A percentile compares a stretch with the other conserved stretches of the same genome.
These are phyloP conservation scores for Sciurus niger DNA, from an alignment of 2,113 vertebrate genomes.

Conservation along the genomic window DNA sequence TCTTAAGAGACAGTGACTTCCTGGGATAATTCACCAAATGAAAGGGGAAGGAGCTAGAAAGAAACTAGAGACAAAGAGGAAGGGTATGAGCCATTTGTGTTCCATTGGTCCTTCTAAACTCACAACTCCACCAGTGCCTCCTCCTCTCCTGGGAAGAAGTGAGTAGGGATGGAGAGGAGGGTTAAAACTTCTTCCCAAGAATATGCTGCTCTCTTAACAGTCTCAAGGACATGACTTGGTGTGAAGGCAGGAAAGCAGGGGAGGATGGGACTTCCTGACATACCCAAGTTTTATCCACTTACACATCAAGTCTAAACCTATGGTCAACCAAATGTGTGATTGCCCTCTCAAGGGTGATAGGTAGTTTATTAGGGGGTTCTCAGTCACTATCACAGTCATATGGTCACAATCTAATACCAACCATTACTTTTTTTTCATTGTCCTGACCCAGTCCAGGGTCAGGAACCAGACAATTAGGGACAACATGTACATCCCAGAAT, in stretches of 20 bases:
- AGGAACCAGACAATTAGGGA: neutral
- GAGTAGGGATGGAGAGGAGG: neutral
- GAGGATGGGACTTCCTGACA: neutral
- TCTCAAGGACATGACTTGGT: neutral
- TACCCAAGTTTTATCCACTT: neutral
- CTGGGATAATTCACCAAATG: neutral
- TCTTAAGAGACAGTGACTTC: neutral
- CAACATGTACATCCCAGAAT: neutral
- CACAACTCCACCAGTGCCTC: neutral
- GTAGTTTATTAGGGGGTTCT: neutral
- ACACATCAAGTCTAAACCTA: neutral
- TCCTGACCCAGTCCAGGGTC: neutral
- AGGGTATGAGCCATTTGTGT: neutral
- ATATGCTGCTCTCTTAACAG: neutral
- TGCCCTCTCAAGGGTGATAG: neutral
- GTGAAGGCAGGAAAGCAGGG: neutral
- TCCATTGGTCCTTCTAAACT: neutral
- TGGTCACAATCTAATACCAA: neutral
- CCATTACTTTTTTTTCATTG: neutral
- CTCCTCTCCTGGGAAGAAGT: neutral
- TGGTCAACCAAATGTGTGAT: neutral
- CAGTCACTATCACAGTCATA: neutral
- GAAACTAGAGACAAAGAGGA: neutral
- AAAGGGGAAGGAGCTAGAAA: neutral
- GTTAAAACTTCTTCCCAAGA: neutral